These are phyloP conservation scores for Xiphophorus birchmanni DNA, from an alignment of 2,797 vertebrate genomes.

Conservation along the genomic window DNA sequence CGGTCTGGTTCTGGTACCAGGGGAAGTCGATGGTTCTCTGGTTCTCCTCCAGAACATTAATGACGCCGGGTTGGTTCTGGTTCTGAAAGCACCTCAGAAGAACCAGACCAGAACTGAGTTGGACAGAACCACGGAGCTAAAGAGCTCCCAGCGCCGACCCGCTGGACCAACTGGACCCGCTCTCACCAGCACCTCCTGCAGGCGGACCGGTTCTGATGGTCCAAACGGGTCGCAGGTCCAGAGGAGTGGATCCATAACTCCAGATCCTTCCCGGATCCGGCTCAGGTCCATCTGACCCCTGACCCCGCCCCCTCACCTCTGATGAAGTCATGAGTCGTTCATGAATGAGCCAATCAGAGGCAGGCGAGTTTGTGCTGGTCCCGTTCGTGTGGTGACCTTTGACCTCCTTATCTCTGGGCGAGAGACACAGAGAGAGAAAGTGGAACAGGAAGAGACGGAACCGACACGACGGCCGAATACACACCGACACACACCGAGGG, in stretches of 20 bases:
- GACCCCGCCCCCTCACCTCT: not conserved
- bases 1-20: not conserved
- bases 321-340: not conserved
- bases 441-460: not conserved
- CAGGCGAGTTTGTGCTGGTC: not conserved
- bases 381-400: constrained; percentile 42
- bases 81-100: not conserved
- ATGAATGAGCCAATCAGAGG: not conserved
- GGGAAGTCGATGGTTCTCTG: not conserved
- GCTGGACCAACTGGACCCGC: not conserved
- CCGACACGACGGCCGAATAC: constrained; percentile 31
- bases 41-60: not conserved
- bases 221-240: not conserved
- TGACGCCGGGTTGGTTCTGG: not conserved
- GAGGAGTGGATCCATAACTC: too few species aligned
- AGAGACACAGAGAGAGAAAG: constrained; percentile 5
- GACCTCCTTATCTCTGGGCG: constrained; percentile 58
- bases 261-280: too few species aligned
- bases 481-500: constrained; percentile 1
- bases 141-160: not conserved
- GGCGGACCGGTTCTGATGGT: not conserved
- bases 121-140: not conserved
- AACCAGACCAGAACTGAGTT: not conserved
- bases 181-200: not conserved
- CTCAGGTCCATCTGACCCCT: not conserved